Conservation (phyloP, 2,113 vertebrate genomes). For the Rhynchomys soricoides region DNA sequence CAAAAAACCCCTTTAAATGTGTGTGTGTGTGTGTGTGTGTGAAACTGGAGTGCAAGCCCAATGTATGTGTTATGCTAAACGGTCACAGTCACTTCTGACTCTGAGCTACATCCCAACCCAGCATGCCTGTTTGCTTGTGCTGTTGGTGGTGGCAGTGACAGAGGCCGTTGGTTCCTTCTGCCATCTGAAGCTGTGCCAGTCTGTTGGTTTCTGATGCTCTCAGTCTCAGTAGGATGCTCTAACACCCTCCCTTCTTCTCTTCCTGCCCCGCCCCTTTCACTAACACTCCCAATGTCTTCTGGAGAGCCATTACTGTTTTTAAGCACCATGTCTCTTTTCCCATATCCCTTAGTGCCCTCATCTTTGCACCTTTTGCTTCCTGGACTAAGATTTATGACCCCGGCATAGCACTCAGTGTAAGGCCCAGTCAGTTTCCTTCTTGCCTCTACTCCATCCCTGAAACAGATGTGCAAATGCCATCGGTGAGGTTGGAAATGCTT, state of each 20-base stretch:
- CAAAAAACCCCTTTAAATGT: no score
- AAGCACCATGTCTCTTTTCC: neutral
- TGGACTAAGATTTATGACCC: neutral
- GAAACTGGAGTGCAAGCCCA: neutral
- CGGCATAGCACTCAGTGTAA: neutral
- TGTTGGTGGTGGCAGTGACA: neutral
- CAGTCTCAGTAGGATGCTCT: neutral
- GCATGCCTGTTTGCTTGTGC: neutral
- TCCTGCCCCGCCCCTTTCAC: no score
- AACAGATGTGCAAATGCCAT: neutral
- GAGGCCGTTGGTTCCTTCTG: neutral
- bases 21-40: neutral
- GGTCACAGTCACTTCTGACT: no score
- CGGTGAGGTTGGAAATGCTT: conserved; percentile 9
- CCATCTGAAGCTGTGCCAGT: rapidly evolving
- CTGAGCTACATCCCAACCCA: neutral
- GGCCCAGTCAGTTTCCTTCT: neutral
- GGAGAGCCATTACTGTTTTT: neutral
- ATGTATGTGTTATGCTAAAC: neutral
- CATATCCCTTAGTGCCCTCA: neutral
- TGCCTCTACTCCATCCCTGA: neutral
- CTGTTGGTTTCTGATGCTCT: neutral
- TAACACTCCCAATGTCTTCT: neutral
- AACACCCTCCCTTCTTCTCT: neutral
- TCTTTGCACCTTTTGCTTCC: neutral